A percentile compares a stretch with the other conserved stretches of the same genome.
phyloP scores from a whole-genome alignment of 2,113 vertebrate species.

The Thymallus thymallus region DNA sequence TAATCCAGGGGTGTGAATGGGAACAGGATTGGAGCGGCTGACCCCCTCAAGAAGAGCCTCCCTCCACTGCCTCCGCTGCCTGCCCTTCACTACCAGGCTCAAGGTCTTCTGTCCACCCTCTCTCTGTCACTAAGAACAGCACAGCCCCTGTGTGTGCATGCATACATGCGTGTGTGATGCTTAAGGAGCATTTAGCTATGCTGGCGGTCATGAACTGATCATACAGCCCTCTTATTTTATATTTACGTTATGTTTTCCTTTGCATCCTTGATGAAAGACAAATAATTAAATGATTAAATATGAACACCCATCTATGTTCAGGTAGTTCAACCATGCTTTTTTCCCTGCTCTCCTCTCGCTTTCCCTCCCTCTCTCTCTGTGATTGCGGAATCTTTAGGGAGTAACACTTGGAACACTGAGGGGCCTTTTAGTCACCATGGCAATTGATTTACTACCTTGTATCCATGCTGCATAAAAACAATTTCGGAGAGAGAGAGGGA shows the following conservation, averaged over 20 bases:
- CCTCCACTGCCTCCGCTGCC: background rate
- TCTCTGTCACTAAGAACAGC: background rate
- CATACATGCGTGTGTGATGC: background rate
- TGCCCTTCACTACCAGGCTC: constrained; percentile 27
- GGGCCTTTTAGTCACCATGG: constrained; percentile 33
- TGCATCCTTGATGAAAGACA: too few relatives aligned
- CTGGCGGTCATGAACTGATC: too few relatives aligned
- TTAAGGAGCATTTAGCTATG: background rate
- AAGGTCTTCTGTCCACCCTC: background rate
- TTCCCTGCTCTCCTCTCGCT: background rate
- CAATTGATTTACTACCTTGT: constrained; percentile 27
- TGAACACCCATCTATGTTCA: too few relatives aligned
- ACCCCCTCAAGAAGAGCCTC: background rate
- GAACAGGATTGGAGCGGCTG: constrained; percentile 12
- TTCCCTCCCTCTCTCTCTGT: background rate
- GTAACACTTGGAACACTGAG: constrained; percentile 14
- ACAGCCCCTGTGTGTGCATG: background rate
- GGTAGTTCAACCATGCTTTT: background rate
- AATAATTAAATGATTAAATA: too few relatives aligned
- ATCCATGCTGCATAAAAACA: constrained; percentile 28
- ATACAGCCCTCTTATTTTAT: too few relatives aligned
- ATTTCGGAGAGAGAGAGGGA: constrained; percentile 19
- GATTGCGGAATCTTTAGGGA: constrained; percentile 20
- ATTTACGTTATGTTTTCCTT: too few relatives aligned
- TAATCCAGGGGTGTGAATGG: constrained; percentile 54